These are phyloP conservation scores for Pentalonia nigronervosa DNA, from an alignment of 1,140 invertebrate genomes.

Conservation along the genomic window DNA sequence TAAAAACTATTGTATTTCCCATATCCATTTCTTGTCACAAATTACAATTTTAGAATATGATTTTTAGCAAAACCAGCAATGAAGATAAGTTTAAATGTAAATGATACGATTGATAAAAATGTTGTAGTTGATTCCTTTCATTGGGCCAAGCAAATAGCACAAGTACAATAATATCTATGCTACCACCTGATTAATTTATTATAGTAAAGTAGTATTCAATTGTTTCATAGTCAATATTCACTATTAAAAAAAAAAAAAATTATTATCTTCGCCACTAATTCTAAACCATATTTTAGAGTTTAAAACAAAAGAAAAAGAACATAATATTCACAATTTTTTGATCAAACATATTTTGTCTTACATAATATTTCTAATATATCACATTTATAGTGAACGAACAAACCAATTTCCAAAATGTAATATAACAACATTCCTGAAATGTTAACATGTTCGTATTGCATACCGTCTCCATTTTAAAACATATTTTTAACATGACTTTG, in stretches of 20 bases:
- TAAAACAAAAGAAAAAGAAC: background rate
- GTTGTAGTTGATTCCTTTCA: background rate
- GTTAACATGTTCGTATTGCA: background rate
- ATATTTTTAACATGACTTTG: background rate
- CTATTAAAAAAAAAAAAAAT: background rate
- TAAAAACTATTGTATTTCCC: background rate
- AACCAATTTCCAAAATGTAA: background rate
- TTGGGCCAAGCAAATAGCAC: background rate
- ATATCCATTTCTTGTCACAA: background rate
- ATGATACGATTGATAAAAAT: background rate
- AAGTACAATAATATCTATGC: background rate
- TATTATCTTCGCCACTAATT: background rate
- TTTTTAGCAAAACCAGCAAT: background rate
- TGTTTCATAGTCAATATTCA: background rate
- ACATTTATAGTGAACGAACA: slow-evolving; percentile 6
- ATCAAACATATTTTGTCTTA: background rate
- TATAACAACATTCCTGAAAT: background rate
- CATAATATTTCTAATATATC: background rate
- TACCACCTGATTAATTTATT: background rate
- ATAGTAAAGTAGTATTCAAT: background rate
- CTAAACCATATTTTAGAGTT: background rate
- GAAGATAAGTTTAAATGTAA: background rate
- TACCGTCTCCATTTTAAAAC: background rate
- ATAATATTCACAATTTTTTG: background rate
- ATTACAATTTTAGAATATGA: background rate